Conservation (phyloP, 2,888 invertebrate species). For the Watsonalla cultraria region DNA sequence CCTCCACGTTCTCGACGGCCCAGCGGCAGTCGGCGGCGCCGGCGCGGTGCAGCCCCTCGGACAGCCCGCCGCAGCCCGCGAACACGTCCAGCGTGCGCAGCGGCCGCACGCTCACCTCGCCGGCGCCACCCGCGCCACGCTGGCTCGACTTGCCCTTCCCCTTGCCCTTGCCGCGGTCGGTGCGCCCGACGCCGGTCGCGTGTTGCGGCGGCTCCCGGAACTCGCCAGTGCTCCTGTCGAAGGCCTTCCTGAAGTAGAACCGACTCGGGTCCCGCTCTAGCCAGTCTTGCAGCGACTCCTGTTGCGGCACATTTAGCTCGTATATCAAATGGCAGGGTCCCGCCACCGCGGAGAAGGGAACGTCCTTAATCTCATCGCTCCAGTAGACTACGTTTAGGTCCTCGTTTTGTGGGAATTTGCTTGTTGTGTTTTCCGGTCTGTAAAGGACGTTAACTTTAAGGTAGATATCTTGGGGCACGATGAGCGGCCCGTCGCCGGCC, state of each 20-base stretch:
- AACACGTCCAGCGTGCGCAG: constrained; percentile 88
- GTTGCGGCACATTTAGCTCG: constrained; percentile 79
- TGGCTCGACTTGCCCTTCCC: constrained; percentile 82
- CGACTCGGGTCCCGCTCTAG: constrained; percentile 80
- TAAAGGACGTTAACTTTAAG: constrained; percentile 84
- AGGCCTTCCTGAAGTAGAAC: constrained; percentile 86
- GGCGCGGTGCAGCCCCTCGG: constrained; percentile 84
- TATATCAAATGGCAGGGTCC: constrained; percentile 85
- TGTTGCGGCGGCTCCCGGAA: constrained; percentile 81
- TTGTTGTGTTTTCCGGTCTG: constrained; percentile 86
- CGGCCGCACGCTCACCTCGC: constrained; percentile 55
- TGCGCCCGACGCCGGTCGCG: constrained; percentile 78
- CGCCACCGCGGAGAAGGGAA: constrained; percentile 79
- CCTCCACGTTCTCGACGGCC: constrained; percentile 89
- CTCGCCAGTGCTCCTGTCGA: constrained; percentile 74
- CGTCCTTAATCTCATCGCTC: constrained; percentile 83
- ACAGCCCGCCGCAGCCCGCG: constrained; percentile 91
- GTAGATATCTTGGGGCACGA: constrained; percentile 79
- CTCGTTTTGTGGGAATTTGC: constrained; percentile 78
- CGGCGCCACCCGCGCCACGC: constrained; percentile 27
- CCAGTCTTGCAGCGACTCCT: constrained; percentile 77
- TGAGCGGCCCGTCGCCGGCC: constrained; percentile 68
- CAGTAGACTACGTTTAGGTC: constrained; percentile 88
- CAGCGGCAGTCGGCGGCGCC: constrained; percentile 85
- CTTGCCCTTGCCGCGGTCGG: constrained; percentile 81